Conservation (phyloP, 2,113 vertebrate genomes). For the Serilophus lunatus region DNA sequence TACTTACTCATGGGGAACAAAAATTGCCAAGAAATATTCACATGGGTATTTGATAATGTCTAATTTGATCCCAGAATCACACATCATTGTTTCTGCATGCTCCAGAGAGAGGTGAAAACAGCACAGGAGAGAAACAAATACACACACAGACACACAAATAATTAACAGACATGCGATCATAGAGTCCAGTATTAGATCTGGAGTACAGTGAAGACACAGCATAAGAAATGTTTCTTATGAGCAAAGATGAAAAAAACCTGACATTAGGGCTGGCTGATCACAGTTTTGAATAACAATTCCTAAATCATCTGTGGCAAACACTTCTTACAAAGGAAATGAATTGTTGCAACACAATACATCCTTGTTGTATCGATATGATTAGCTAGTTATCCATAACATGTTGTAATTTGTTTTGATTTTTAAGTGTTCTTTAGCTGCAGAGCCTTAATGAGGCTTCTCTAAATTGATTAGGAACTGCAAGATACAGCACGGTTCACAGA, state of each 20-base stretch:
- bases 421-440: conserved; percentile 77
- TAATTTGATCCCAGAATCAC: conserved; percentile 60
- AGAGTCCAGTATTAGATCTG: conserved; percentile 15
- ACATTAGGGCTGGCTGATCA: conserved; percentile 21
- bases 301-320: conserved; percentile 70
- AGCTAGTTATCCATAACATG: conserved; percentile 77
- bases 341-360: conserved; percentile 70
- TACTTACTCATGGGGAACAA: conserved; percentile 46
- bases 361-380: conserved; percentile 77
- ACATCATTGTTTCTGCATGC: conserved; percentile 33
- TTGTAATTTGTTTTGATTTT: conserved; percentile 86
- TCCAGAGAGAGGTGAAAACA: background rate
- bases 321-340: conserved; percentile 72
- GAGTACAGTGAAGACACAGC: background rate
- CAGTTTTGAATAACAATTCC: conserved; percentile 71
- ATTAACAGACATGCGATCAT: conserved; percentile 27
- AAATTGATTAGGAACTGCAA: conserved; percentile 87
- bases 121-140: conserved; percentile 17
- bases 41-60: conserved; percentile 42
- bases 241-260: conserved; percentile 42
- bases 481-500: conserved; percentile 80
- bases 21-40: conserved; percentile 37
- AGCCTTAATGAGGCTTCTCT: conserved; percentile 80
- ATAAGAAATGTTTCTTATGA: conserved; percentile 54
- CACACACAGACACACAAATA: background rate